Evolutionary conservation across 1,140 invertebrate species (phyloP), one percentile per base, ranked within the genome.

Genomic region (Hormaphis cornu): DNA sequence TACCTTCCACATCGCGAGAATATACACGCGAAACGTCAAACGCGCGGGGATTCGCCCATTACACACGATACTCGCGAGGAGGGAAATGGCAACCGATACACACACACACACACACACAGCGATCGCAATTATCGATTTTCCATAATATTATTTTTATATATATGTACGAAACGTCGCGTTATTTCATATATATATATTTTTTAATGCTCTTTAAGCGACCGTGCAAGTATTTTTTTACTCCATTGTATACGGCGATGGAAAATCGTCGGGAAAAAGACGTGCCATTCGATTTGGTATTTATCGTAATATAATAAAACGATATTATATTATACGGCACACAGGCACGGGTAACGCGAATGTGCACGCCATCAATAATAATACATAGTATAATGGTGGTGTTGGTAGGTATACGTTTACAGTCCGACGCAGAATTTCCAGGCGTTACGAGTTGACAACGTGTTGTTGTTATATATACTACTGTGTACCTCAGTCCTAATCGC

Each of bases 221-320:
- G 54, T 40, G 33, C 54, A 58, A 24, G 20, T 40, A 24, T 40
- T 58, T 40, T n/a, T n/a, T 20, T 16, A 5, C 3, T 54, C 52
- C 35, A 54, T 54, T 54, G 52, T 33, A 54, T 33, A 54, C 52
- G 18, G 10, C 54, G 33, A 18, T 22, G 16, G 30, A 56, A 24
- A 56, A 56, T 56, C 20, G 30, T 22, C 12, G 20, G 18, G 53
- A 20, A 56, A 40, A 40, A 58, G 12, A 58, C 35, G 54, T 22
- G 42, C 44, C 44, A 53, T 66, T 66, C 61, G 61, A 66, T 66
- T 66, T 66, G 61, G 61, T 66, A 66, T 48, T 66, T 66, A 66
- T 66, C 44, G 28, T 48, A 28, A 63, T 33, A 18, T n/a, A n/a
- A n/a, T n/a, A n/a, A n/a, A n/a, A n/a, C n/a, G n/a, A n/a, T n/a